Evolutionary conservation across 1,140 invertebrate genomes (phyloP).

Genomic region (Diabrotica virgifera): DNA sequence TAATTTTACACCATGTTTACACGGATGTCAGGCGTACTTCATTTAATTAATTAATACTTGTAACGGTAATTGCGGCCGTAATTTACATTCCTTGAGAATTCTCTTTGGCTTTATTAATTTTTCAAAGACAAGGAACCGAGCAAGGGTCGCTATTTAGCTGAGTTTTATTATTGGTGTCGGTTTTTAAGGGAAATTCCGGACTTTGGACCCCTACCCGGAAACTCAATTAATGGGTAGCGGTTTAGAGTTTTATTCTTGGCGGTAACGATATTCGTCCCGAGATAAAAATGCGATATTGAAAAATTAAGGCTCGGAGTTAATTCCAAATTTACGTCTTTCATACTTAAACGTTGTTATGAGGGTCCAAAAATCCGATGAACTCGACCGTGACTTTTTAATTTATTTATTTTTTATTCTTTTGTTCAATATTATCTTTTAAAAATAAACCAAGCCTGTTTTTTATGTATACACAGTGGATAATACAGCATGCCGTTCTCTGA

Average conservation of each 20-base stretch:
- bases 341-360: too few species aligned
- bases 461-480: too few species aligned
- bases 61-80: slow-evolving; percentile 27
- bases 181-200: slow-evolving; percentile 9
- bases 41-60: slow-evolving; percentile 31
- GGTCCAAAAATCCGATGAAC: too few species aligned
- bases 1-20: slow-evolving; percentile 32
- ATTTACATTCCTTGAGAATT: slow-evolving; percentile 19
- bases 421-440: too few species aligned
- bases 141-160: slow-evolving; percentile 12
- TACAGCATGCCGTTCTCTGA: too few species aligned
- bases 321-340: too few species aligned
- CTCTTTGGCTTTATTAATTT: slow-evolving; percentile 17
- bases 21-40: slow-evolving; percentile 23
- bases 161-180: slow-evolving; percentile 7
- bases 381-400: too few species aligned
- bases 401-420: too few species aligned
- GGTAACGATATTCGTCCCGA: not conserved
- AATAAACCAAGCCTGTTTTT: too few species aligned
- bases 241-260: slow-evolving; percentile 2
- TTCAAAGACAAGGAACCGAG: slow-evolving; percentile 13
- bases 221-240: not conserved
- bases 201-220: not conserved
- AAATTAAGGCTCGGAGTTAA: too few species aligned
- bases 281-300: too few species aligned